Conservation (phyloP, 2,888 invertebrate genomes). For the Julus scanicus region DNA sequence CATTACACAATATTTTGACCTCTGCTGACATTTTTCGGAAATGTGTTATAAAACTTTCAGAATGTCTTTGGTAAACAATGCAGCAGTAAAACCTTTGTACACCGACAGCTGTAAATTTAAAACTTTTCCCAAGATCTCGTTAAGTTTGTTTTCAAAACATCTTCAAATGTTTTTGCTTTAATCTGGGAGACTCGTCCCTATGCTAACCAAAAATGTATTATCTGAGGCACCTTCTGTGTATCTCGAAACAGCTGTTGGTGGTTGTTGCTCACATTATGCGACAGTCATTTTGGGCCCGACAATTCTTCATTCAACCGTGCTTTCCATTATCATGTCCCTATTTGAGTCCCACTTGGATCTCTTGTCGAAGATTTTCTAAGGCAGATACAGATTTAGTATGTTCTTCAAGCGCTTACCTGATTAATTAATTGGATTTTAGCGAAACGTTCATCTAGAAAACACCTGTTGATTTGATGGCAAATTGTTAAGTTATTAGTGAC, state of each 20-base stretch:
- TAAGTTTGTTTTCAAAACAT: neutral
- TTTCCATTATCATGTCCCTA: neutral
- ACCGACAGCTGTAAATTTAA: neutral
- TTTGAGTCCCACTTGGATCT: neutral
- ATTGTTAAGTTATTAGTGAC: too few species aligned
- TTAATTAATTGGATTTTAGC: neutral
- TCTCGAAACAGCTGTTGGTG: neutral
- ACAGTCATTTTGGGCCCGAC: neutral
- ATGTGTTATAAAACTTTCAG: neutral
- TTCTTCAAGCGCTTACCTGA: neutral
- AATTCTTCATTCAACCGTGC: neutral
- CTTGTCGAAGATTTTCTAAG: neutral
- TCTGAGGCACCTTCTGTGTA: neutral
- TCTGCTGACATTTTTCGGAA: neutral
- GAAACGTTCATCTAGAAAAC: neutral
- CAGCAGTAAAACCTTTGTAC: neutral
- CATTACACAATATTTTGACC: too few species aligned
- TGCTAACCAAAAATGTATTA: slow-evolving; percentile 10
- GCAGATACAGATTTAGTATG: neutral
- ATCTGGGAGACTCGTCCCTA: neutral
- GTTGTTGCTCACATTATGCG: neutral
- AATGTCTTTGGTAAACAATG: neutral
- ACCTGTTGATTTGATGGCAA: neutral
- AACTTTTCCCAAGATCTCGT: neutral
- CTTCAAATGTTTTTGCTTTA: neutral